A percentile compares a stretch with the other conserved stretches of the same genome.
phyloP scores from a whole-genome alignment of 2,797 vertebrate genomes.

The Phylloscopus collybita region DNA sequence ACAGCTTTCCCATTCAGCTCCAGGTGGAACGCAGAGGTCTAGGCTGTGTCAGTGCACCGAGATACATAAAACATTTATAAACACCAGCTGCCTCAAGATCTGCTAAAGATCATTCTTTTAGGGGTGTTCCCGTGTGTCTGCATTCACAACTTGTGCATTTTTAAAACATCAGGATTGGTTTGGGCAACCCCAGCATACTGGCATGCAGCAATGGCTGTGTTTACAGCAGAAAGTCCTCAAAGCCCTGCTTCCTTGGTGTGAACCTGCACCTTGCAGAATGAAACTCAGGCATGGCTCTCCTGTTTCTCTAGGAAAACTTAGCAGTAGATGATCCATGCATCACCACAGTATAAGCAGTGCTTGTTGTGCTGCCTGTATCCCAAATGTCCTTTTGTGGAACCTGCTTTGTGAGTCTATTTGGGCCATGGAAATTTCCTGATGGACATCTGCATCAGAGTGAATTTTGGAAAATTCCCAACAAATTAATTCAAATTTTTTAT shows the following conservation, averaged over 20 bases:
- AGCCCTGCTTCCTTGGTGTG: neutral
- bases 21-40: neutral
- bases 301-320: neutral
- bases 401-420: neutral
- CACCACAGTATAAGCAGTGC: neutral
- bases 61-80: constrained; percentile 16
- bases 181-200: neutral
- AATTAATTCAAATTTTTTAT: neutral
- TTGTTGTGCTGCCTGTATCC: neutral
- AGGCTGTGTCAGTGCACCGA: neutral
- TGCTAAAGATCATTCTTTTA: neutral
- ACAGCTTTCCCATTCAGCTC: neutral
- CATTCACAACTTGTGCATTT: neutral
- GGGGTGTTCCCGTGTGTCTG: neutral
- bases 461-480: neutral
- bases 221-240: neutral
- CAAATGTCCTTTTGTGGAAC: neutral
- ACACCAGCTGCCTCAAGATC: constrained; percentile 19
- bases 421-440: neutral
- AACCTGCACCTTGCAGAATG: neutral
- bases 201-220: rapidly evolving
- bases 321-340: neutral
- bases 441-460: neutral
- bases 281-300: neutral
- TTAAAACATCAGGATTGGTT: neutral